Percentiles rank a stretch among this genome's conserved stretches.
Evolutionary conservation across 2,797 vertebrate species (phyloP).

Genomic region (Lacerta bilineata): DNA sequence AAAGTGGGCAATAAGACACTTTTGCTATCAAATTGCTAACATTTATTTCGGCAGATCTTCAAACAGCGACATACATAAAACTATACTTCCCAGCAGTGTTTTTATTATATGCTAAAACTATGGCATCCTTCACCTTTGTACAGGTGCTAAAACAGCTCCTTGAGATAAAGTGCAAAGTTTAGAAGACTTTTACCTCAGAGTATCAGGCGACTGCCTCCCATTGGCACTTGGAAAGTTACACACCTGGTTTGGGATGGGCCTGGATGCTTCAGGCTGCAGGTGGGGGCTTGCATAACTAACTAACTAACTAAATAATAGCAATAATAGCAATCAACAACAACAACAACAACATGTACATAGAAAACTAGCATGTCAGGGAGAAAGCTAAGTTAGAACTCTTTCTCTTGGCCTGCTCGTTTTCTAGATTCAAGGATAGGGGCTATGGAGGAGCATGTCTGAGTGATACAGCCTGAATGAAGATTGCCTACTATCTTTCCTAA

Average conservation of each 20-base stretch:
- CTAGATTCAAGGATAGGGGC: too few species aligned
- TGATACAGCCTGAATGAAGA: neutral
- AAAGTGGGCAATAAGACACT: constrained; percentile 67
- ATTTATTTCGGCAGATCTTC: constrained; percentile 73
- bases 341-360: too few species aligned
- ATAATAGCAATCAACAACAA: too few species aligned
- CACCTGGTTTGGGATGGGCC: neutral
- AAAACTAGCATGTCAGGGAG: neutral
- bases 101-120: constrained; percentile 70
- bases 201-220: neutral
- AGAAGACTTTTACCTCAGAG: constrained; percentile 70
- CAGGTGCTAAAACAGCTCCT: constrained; percentile 57
- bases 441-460: neutral
- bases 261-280: neutral
- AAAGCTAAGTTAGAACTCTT: neutral
- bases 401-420: neutral
- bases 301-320: too few species aligned
- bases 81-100: constrained; percentile 66
- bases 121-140: constrained; percentile 52
- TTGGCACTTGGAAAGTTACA: constrained; percentile 41
- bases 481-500: too few species aligned
- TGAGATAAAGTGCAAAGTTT: constrained; percentile 70
- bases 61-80: constrained; percentile 74
- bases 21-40: constrained; percentile 69
- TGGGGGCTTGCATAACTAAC: too few species aligned